Conservation (phyloP, 2,888 invertebrate genomes). For the Timema podura region DNA sequence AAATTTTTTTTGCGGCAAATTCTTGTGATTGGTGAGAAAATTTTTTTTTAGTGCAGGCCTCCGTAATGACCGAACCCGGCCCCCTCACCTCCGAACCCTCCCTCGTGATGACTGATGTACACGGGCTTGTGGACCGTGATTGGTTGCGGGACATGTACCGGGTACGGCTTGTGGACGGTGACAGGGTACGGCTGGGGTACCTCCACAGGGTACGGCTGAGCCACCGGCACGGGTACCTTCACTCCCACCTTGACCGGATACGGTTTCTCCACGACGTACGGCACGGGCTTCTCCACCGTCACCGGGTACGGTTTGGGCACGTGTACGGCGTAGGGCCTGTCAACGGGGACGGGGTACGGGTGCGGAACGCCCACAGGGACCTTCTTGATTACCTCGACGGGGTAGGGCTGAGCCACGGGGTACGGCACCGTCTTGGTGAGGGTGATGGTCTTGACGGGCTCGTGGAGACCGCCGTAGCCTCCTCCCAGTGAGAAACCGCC, state of each 20-base stretch:
- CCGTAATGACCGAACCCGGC: slow-evolving; percentile 6
- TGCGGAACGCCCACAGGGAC: slow-evolving; percentile 48
- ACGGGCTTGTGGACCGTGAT: slow-evolving; percentile 56
- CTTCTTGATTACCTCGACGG: slow-evolving; percentile 42
- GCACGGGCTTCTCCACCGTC: slow-evolving; percentile 38
- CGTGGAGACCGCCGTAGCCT: slow-evolving; percentile 36
- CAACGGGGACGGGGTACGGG: slow-evolving; percentile 47
- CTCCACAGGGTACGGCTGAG: slow-evolving; percentile 39
- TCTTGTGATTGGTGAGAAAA: too few species aligned
- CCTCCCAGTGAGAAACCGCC: slow-evolving; percentile 36
- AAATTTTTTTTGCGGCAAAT: too few species aligned
- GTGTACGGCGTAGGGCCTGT: slow-evolving; percentile 42
- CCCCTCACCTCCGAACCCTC: background rate
- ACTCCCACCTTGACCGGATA: slow-evolving; percentile 51
- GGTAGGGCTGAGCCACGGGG: slow-evolving; percentile 40
- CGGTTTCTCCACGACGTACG: slow-evolving; percentile 39
- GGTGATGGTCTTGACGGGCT: slow-evolving; percentile 39
- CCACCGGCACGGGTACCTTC: slow-evolving; percentile 42
- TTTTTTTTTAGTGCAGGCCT: background rate
- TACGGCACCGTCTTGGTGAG: slow-evolving; percentile 36
- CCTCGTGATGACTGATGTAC: slow-evolving; percentile 41
- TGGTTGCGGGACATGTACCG: slow-evolving; percentile 56
- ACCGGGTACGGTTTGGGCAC: slow-evolving; percentile 44
- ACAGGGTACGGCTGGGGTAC: slow-evolving; percentile 48
- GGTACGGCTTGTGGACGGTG: slow-evolving; percentile 53